These are phyloP conservation scores for Toxotes jaculatrix DNA, from an alignment of 2,113 vertebrate genomes.

Conservation along the genomic window DNA sequence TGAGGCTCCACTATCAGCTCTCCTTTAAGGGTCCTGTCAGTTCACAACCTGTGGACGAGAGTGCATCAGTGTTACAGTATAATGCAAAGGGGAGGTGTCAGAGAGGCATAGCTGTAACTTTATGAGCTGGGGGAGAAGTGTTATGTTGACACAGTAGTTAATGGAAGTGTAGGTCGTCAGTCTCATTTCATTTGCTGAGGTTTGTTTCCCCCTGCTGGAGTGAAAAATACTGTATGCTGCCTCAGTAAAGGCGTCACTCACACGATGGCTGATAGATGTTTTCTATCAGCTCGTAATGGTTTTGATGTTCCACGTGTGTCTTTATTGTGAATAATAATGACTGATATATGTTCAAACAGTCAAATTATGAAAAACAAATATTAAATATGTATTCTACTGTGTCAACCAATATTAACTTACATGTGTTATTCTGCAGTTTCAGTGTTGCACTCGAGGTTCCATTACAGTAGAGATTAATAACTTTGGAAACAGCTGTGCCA, in stretches of 20 bases:
- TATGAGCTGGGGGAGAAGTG: neutral
- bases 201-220: conserved; percentile 34
- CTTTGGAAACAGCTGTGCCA: too few species aligned
- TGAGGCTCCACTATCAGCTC: neutral
- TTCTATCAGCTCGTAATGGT: too few species aligned
- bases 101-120: neutral
- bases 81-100: neutral
- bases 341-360: too few species aligned
- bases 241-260: neutral
- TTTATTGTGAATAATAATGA: too few species aligned
- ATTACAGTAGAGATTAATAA: too few species aligned
- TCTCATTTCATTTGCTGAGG: neutral
- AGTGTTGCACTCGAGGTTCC: too few species aligned
- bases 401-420: too few species aligned
- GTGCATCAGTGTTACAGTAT: neutral
- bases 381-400: too few species aligned
- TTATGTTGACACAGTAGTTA: neutral
- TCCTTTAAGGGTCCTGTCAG: neutral
- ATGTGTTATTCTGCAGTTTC: too few species aligned
- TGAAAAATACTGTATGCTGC: neutral
- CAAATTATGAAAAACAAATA: too few species aligned
- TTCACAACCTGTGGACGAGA: neutral
- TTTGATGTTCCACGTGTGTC: too few species aligned
- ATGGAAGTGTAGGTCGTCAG: neutral
- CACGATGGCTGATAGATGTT: neutral